Conservation (phyloP, 2,888 invertebrate species). For the Clunio marinus region DNA sequence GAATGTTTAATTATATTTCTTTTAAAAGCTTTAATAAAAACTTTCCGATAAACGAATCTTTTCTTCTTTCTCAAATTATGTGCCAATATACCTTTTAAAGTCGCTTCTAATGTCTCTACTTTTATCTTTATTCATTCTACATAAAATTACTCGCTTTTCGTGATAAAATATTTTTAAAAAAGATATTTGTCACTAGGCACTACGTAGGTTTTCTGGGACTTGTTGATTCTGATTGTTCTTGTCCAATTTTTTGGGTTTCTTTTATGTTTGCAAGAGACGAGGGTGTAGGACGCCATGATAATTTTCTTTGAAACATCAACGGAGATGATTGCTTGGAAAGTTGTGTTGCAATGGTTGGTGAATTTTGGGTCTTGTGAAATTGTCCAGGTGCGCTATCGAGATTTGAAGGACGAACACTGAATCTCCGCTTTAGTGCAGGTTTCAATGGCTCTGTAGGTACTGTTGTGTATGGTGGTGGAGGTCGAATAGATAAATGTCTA, state of each 20-base stretch:
- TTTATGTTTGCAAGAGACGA: background rate
- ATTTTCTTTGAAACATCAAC: background rate
- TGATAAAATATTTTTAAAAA: background rate
- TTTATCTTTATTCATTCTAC: background rate
- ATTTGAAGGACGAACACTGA: conserved; percentile 46
- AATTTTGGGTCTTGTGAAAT: conserved; percentile 9
- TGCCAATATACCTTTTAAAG: background rate
- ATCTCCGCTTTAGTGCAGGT: conserved; percentile 37
- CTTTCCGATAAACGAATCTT: no score
- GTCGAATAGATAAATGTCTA: conserved; percentile 42
- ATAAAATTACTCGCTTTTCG: background rate
- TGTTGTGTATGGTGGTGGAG: conserved; percentile 46
- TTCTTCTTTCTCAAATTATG: background rate
- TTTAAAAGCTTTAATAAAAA: no score
- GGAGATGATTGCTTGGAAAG: background rate
- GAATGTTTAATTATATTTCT: no score
- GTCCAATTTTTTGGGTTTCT: background rate
- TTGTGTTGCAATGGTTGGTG: background rate
- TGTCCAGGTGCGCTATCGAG: conserved; percentile 41
- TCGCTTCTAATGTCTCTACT: background rate
- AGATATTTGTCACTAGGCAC: background rate
- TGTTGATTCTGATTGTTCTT: conserved; percentile 7
- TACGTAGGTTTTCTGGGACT: conserved; percentile 6
- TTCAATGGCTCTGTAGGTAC: conserved; percentile 9
- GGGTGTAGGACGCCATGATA: conserved; percentile 7